A percentile compares a stretch with the other conserved stretches of the same genome.
Conservation (phyloP, 2,888 invertebrate genomes). For the Sesia apiformis region DNA sequence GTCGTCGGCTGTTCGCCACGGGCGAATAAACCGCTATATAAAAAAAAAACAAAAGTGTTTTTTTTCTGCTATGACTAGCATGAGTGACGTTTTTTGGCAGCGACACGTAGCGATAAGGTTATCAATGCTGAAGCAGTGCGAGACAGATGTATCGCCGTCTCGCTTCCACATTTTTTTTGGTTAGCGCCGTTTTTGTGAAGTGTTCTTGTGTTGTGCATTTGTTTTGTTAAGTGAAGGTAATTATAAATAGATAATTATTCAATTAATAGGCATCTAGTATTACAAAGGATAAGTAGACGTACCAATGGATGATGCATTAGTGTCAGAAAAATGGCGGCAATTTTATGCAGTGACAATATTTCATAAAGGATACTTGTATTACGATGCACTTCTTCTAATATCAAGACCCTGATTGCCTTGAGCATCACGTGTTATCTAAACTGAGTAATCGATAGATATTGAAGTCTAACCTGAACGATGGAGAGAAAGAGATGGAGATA, state of each 20-base stretch:
- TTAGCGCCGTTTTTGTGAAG: constrained; percentile 7
- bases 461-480: too few relatives aligned
- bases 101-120: constrained; percentile 15
- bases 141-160: constrained; percentile 19
- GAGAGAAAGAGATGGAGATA: too few relatives aligned
- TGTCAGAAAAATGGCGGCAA: background rate
- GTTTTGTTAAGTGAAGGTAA: constrained; percentile 31
- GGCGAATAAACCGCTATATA: constrained; percentile 15
- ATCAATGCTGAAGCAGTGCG: constrained; percentile 21
- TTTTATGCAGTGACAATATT: background rate
- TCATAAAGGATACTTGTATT: too few relatives aligned
- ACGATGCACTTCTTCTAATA: too few relatives aligned
- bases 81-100: constrained; percentile 14
- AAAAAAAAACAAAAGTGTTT: constrained; percentile 17
- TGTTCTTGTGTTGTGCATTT: constrained; percentile 30
- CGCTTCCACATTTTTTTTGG: constrained; percentile 24
- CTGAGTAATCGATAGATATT: too few relatives aligned
- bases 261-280: background rate
- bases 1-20: constrained; percentile 34
- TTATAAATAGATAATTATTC: constrained; percentile 12
- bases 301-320: too few relatives aligned
- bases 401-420: too few relatives aligned
- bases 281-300: too few relatives aligned
- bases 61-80: constrained; percentile 20
- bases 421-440: too few relatives aligned